Base-by-base conservation (phyloP, 2,888 invertebrate genomes). In the Selenia dentaria region DNA sequence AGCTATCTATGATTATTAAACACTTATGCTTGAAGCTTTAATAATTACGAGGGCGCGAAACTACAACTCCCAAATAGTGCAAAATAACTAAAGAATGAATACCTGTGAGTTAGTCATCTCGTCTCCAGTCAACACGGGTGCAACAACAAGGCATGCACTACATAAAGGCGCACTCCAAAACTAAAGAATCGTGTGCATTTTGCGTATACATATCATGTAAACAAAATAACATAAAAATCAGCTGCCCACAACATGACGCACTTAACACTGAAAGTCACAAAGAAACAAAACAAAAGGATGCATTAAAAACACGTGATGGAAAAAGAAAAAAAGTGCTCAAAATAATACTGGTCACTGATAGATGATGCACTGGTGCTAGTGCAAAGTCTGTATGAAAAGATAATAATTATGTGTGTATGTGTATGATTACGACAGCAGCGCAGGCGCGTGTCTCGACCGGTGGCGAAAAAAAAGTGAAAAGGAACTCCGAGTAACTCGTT, bases 51-150 rank as follows among this genome's bases (percentile, higher is more conserved):
- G 54, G 45, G 36, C 43, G 35, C 46, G 41, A 55, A 55, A 57
- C 40, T 48, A 54, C 52, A 58, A 54, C 50, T 54, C 55, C 32
- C 55, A 69, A 67, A 55, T 61, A 69, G 72, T 69, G 73, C 70
- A 78, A 78, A 66, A 69, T 64, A 70, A 70, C 6, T 67, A 67
- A 62, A 63, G 66, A 70, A 78, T 3, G 16, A 58, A 74, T 91
- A 93, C 92, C 92, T 92, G 92, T 71, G 92, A 92, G 85, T 92
- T 92, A 72, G 92, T 92, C 92, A 93, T 93, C 75, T 74, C 82
- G 83, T 70, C 75, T 74, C 72, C 79, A 57, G 59, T 63, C 74
- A 80, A 82, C 62, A 72, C 70, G 54, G 77, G 86, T 87, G 88
- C 83, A 68, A 81, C 71, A 79, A 70, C 69, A 82, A 84, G 54